These are phyloP conservation scores for Alouatta palliata DNA, from an alignment of 2,113 vertebrate species.

Conservation along the genomic window DNA sequence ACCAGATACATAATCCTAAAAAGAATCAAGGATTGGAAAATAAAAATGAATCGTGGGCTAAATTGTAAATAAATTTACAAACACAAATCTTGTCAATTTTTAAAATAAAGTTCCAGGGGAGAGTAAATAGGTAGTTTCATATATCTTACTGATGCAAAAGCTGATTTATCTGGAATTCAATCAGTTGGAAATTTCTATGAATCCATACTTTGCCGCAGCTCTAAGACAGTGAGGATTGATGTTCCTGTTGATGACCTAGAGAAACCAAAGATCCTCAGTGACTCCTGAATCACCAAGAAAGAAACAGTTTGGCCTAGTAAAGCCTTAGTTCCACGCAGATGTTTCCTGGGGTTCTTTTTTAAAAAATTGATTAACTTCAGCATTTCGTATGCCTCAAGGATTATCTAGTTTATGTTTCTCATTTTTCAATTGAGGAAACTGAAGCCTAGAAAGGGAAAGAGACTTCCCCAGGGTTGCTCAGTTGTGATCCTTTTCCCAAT, in stretches of 20 bases:
- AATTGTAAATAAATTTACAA: constrained; percentile 51
- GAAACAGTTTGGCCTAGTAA: not conserved
- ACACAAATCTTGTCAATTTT: not conserved
- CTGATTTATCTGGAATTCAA: constrained; percentile 18
- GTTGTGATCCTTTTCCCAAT: not conserved
- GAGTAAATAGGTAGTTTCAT: constrained; percentile 34
- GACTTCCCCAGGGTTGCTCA: not conserved
- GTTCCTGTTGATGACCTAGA: not conserved
- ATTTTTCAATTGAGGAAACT: constrained; percentile 2
- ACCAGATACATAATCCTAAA: not conserved
- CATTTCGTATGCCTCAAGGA: constrained; percentile 1
- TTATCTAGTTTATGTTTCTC: not conserved
- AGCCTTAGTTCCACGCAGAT: not conserved
- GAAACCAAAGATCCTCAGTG: not conserved
- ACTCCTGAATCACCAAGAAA: constrained; percentile 40
- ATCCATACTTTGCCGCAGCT: constrained; percentile 21
- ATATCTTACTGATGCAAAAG: not conserved
- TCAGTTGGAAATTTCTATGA: constrained; percentile 13
- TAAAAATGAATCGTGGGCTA: constrained; percentile 44
- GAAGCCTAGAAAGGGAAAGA: not conserved
- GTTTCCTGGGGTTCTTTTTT: not conserved
- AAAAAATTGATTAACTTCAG: not conserved
- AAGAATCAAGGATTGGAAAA: constrained; percentile 7
- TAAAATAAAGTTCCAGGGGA: not conserved
- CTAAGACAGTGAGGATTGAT: not conserved